Percentiles rank a stretch among this genome's conserved stretches.
phyloP scores from a whole-genome alignment of 2,888 invertebrate genomes.

The Cynaeus angustus region DNA sequence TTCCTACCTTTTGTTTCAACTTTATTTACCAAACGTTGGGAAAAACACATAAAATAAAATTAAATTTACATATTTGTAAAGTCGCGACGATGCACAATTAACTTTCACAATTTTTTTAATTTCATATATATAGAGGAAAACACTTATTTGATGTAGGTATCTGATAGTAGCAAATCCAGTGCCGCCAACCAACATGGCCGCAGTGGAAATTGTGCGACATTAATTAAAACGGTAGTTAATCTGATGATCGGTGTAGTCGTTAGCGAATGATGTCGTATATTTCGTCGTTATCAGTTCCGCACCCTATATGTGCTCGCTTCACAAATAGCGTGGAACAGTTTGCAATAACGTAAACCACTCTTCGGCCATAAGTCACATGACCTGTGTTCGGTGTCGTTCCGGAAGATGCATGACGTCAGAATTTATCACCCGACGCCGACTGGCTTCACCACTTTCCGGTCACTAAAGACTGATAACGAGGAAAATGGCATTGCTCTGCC shows the following conservation, averaged over 20 bases:
- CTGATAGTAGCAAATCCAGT: background rate
- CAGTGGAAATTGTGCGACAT: constrained; percentile 49
- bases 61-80: background rate
- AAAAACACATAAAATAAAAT: background rate
- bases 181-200: constrained; percentile 32
- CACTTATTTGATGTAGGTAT: background rate
- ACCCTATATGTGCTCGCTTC: constrained; percentile 40
- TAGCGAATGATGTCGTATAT: constrained; percentile 57
- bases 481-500: background rate
- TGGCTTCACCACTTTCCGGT: constrained; percentile 51
- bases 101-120: constrained; percentile 2
- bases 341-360: constrained; percentile 54
- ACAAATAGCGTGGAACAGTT: constrained; percentile 35
- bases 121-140: background rate
- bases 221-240: constrained; percentile 55
- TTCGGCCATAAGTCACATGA: constrained; percentile 60
- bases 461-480: constrained; percentile 50
- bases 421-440: constrained; percentile 55
- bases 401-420: constrained; percentile 62
- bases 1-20: background rate
- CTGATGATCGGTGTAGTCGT: constrained; percentile 57
- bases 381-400: constrained; percentile 52
- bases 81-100: background rate
- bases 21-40: no score
- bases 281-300: constrained; percentile 54